Base-by-base conservation (phyloP, 1,140 invertebrate genomes). In the Telenomus remus region DNA sequence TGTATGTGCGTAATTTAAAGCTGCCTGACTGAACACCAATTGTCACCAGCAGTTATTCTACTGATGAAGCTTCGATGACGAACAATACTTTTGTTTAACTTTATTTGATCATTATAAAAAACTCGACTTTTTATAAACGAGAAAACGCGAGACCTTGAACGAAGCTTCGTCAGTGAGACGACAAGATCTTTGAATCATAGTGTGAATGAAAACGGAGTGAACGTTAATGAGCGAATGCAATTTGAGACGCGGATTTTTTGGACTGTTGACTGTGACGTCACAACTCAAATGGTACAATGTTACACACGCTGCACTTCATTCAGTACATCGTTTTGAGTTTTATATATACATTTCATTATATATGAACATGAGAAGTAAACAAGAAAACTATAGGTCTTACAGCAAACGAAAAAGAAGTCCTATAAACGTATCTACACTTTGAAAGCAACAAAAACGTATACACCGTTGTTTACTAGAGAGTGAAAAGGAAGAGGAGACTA, bases 191-290 rank as follows among this genome's bases (percentile, higher is more conserved):
- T 64, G 73, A 64, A 57, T 53, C 10, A 56, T 14, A 12, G 51
- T 43, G 50, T 61, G 35, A 37, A 64, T 63, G 60, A 13, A n/a
- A n/a, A 27, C 19, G 19, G 19, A 27, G 19, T 6, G 19, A 27
- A 27, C 6, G 19, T 3, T 3, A 37, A 34, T 6, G 34, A 33
- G 10, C 54, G 55, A 55, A 55, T 63, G 60, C 50, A 77, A 82
- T 68, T 75, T 63, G 77, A 80, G 37, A 27, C 19, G 19, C 19
- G 19, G 1, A 3, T 27, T 76, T 74, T 66, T 79, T 78, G 79
- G 84, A 86, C 84, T 81, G 79, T 79, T 75, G 81, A 86, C 84
- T 79, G 84, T 78, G 81, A 82, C 82, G 71, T 76, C 75, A 82
- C 75, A 83, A 84, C 73, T 72, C 65, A 75, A n/a, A 79, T 77